Percentiles rank a stretch among this genome's conserved stretches.
These are phyloP conservation scores for Beroe forskalii DNA, from an alignment of 37 sponge, comb jelly and placozoan genomes.

Conservation along the genomic window DNA sequence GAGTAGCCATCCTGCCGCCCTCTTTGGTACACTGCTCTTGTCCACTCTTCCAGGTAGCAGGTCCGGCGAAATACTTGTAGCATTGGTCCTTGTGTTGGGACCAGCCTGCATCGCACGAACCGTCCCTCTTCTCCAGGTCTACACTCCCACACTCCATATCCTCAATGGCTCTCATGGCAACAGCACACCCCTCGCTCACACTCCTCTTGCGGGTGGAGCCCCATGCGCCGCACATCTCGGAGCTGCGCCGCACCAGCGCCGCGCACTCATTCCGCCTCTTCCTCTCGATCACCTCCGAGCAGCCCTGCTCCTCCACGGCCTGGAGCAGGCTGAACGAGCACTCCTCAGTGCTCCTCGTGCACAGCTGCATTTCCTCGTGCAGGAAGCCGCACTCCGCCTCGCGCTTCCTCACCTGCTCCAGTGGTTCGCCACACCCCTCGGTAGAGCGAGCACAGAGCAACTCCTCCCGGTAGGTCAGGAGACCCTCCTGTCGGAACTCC, in stretches of 20 bases:
- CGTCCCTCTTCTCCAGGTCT: background rate
- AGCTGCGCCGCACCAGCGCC: background rate
- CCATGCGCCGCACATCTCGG: background rate
- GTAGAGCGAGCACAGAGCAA: constrained; percentile 12
- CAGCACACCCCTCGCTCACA: background rate
- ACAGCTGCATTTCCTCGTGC: constrained; percentile 27
- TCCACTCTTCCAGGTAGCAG: background rate
- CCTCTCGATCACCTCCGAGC: background rate
- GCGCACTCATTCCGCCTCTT: constrained; percentile 4
- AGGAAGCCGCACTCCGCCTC: background rate
- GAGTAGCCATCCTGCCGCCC: background rate
- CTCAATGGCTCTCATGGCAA: background rate
- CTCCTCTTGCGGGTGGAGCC: background rate
- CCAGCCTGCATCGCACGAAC: background rate
- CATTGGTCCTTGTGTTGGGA: background rate
- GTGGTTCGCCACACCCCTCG: constrained; percentile 18
- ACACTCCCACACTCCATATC: background rate
- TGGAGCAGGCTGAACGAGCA: background rate
- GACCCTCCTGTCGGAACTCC: constrained; percentile 40
- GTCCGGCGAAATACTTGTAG: constrained; percentile 32
- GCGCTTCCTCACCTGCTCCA: background rate
- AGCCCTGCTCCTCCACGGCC: background rate
- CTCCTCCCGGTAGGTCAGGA: constrained; percentile 56
- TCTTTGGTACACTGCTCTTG: background rate
- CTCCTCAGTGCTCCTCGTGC: background rate